A percentile compares a stretch with the other conserved stretches of the same genome.
phyloP scores from a whole-genome alignment of 2,888 invertebrate genomes.

The Eupithecia exiguata region DNA sequence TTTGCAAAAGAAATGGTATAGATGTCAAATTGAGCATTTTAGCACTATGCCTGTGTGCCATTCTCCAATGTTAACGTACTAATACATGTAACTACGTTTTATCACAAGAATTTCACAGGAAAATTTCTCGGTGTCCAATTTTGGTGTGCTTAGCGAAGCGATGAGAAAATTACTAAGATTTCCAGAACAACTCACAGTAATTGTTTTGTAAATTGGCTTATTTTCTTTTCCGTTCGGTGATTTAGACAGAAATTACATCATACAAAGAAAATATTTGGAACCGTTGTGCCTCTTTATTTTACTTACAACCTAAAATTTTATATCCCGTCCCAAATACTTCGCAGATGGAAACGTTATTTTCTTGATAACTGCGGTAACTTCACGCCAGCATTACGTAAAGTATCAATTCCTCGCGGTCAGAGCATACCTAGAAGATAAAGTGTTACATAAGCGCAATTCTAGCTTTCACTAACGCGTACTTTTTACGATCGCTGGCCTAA shows the following conservation, averaged over 20 bases:
- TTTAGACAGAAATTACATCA: background rate
- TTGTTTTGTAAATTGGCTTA: conserved; percentile 3
- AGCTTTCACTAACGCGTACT: conserved; percentile 27
- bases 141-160: background rate
- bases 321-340: background rate
- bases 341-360: background rate
- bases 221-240: background rate
- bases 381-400: conserved; percentile 8
- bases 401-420: conserved; percentile 19
- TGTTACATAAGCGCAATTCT: conserved; percentile 28
- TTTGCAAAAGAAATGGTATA: background rate
- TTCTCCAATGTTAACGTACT: background rate
- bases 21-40: background rate
- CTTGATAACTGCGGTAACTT: background rate
- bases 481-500: background rate
- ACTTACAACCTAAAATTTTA: background rate
- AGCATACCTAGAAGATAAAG: conserved; percentile 22
- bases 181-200: background rate
- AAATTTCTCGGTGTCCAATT: background rate
- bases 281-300: background rate
- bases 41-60: background rate
- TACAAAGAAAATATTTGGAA: background rate
- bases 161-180: background rate
- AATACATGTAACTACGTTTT: background rate
- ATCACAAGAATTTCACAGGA: background rate